Percentiles rank a stretch among this genome's conserved stretches.
phyloP scores from a whole-genome alignment of 2,797 vertebrate species.

The Onychomys leucogaster region DNA sequence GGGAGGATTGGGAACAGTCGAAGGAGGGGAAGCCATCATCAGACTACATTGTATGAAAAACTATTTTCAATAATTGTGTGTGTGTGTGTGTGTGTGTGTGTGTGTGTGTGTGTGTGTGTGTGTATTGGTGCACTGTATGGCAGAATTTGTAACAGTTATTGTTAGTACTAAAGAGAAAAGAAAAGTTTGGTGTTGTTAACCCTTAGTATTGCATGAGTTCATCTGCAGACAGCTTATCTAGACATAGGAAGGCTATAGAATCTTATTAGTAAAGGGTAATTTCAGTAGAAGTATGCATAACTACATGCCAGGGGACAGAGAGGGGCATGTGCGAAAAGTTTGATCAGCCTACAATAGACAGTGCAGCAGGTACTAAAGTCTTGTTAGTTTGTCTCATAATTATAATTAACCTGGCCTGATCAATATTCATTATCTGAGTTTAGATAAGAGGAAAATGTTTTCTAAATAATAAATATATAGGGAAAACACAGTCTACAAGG shows the following conservation, averaged over 20 bases:
- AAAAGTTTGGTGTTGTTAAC: not conserved
- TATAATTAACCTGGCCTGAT: not conserved
- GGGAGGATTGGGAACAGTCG: not conserved
- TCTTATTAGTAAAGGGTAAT: not conserved
- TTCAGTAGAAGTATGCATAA: not conserved
- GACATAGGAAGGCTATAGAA: not conserved
- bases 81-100: not conserved
- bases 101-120: not conserved
- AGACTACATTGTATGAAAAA: not conserved
- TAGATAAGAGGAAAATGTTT: not conserved
- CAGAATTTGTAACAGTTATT: slow-evolving; percentile 22
- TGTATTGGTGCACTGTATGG: not conserved
- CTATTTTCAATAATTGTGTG: not conserved
- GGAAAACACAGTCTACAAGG: not conserved
- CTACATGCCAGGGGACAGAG: not conserved
- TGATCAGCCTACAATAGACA: not conserved
- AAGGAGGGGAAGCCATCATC: not conserved
- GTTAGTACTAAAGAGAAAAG: not conserved
- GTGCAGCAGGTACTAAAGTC: slow-evolving; percentile 18
- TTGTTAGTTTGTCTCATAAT: slow-evolving; percentile 25
- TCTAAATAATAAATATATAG: not conserved
- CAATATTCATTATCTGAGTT: slow-evolving; percentile 21
- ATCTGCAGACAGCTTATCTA: not conserved
- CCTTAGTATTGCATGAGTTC: not conserved
- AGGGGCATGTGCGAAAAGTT: not conserved